A percentile compares a stretch with the other conserved stretches of the same genome.
Conservation (phyloP, 2,888 invertebrate genomes). For the Heliconius ismenius region DNA sequence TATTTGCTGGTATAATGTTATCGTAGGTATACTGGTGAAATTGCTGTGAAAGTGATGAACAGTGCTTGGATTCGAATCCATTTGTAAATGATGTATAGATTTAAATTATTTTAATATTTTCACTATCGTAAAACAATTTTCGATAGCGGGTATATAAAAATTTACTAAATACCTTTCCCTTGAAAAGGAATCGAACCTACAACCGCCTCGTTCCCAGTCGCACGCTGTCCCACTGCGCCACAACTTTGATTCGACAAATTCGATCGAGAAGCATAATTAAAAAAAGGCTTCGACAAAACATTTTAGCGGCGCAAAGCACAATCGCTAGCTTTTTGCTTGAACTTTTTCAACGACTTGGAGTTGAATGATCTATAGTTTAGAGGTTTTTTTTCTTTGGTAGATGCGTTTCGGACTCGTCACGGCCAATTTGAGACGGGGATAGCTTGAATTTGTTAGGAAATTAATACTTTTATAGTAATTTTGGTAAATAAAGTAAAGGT, state of each 20-base stretch:
- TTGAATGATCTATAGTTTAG: conserved; percentile 27
- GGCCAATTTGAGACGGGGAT: background rate
- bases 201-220: too few relatives aligned
- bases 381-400: conserved; percentile 5
- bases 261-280: too few relatives aligned
- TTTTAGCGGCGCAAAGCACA: conserved; percentile 22
- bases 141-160: background rate
- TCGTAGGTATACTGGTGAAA: too few relatives aligned
- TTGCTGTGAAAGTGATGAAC: too few relatives aligned
- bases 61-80: too few relatives aligned
- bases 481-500: background rate
- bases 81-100: too few relatives aligned
- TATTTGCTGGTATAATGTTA: too few relatives aligned
- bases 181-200: too few relatives aligned
- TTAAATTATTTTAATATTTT: background rate
- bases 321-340: conserved; percentile 29
- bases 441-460: background rate
- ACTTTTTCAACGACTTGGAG: conserved; percentile 18
- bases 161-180: too few relatives aligned
- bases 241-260: too few relatives aligned
- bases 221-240: too few relatives aligned
- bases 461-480: background rate
- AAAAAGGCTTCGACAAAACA: background rate
- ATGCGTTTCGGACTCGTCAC: background rate
- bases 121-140: background rate